A percentile compares a stretch with the other conserved stretches of the same genome.
Evolutionary conservation across 2,797 vertebrate species (phyloP).

Genomic region (Cetoscarus ocellatus): DNA sequence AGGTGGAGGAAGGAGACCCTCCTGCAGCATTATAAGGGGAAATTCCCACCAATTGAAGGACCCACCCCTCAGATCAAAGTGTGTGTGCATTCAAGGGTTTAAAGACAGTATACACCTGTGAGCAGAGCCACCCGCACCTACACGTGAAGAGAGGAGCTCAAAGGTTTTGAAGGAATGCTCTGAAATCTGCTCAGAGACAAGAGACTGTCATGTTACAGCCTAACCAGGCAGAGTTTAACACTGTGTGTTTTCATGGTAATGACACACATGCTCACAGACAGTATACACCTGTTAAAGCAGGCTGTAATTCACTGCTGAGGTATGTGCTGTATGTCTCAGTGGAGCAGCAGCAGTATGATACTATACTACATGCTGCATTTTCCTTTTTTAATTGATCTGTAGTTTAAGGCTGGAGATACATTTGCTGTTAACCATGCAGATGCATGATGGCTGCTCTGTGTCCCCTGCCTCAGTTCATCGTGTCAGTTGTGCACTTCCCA

Average conservation of each 20-base stretch:
- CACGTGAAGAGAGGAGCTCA: constrained; percentile 12
- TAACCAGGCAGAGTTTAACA: constrained; percentile 8
- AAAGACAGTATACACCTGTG: constrained; percentile 33
- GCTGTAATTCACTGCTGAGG: background rate
- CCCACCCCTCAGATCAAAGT: constrained; percentile 57
- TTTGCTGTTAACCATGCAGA: no score
- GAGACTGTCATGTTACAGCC: constrained; percentile 17
- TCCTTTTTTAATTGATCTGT: background rate
- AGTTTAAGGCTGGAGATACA: no score
- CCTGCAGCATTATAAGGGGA: constrained; percentile 51
- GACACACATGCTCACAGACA: background rate
- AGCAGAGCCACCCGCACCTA: constrained; percentile 30
- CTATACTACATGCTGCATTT: no score
- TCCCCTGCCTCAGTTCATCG: no score
- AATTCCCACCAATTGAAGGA: constrained; percentile 61
- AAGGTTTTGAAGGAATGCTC: constrained; percentile 15
- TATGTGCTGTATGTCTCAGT: background rate
- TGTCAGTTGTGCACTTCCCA: no score
- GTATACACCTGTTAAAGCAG: constrained; percentile 8
- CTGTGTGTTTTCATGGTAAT: constrained; percentile 10
- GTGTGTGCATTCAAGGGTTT: constrained; percentile 11
- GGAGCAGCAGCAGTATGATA: background rate
- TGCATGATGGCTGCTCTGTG: no score
- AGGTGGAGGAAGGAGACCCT: constrained; percentile 46
- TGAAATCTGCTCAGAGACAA: constrained; percentile 12